A percentile compares a stretch with the other conserved stretches of the same genome.
Conservation (phyloP, 2,888 invertebrate genomes). For the Synergus gifuensis region DNA sequence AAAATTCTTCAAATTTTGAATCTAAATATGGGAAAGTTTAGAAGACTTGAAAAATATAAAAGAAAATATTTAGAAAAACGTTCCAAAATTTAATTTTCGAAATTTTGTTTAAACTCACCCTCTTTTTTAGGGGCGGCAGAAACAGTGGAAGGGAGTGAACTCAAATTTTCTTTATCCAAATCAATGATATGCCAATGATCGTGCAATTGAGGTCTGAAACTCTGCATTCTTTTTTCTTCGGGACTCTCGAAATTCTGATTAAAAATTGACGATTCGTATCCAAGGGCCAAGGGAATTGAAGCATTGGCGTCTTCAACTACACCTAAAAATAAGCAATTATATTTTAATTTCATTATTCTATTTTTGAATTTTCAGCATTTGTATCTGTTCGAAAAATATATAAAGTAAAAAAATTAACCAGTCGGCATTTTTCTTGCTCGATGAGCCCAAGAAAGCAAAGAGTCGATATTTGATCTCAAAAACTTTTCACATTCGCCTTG, state of each 20-base stretch:
- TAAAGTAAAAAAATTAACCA: neutral
- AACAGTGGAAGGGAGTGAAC: neutral
- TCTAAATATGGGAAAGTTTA: too few species aligned
- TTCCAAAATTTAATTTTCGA: neutral
- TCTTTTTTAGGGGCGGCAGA: neutral
- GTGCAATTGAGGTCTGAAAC: neutral
- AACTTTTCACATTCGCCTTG: conserved; percentile 4
- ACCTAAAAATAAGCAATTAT: neutral
- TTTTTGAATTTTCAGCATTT: too few species aligned
- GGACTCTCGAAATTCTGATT: too few species aligned
- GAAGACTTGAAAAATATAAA: too few species aligned
- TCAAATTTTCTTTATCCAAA: neutral
- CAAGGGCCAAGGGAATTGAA: too few species aligned
- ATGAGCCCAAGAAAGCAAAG: neutral
- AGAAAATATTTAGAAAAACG: neutral
- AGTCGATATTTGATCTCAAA: neutral
- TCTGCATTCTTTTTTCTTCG: neutral
- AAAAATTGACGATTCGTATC: too few species aligned
- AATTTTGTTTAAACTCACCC: neutral
- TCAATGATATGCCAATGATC: neutral
- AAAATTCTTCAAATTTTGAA: too few species aligned
- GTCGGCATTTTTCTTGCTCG: neutral
- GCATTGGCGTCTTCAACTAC: too few species aligned
- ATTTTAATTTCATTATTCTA: neutral
- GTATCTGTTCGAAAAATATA: neutral